Evolutionary conservation across 1,140 invertebrate genomes (phyloP).

Genomic region (Diachasmimorpha longicaudata): DNA sequence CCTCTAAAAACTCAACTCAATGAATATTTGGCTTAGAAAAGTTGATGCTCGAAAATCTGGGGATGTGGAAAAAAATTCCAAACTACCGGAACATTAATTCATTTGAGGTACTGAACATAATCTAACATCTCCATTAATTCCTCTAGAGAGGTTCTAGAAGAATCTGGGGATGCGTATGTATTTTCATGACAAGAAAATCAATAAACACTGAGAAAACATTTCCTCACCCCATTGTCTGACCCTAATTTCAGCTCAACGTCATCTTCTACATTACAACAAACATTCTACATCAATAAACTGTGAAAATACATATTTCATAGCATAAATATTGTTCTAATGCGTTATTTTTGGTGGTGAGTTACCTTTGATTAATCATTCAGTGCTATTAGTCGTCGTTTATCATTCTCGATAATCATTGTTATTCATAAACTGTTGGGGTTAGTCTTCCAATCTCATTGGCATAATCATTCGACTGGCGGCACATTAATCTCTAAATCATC

Average conservation of each 20-base stretch:
- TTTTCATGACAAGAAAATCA: conserved; percentile 6
- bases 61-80: no score
- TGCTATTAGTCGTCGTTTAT: conserved; percentile 23
- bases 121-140: no score
- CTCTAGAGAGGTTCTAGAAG: no score
- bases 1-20: no score
- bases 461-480: neutral
- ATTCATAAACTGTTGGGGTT: neutral
- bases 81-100: no score
- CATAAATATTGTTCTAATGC: neutral
- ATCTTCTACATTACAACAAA: neutral
- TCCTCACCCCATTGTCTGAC: no score
- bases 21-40: no score
- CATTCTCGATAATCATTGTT: neutral
- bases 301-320: neutral
- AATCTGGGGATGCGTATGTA: neutral
- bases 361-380: conserved; percentile 23
- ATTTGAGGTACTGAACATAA: no score
- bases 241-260: no score
- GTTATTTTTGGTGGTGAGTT: conserved; percentile 19
- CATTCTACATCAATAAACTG: neutral
- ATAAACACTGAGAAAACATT: no score
- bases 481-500: neutral
- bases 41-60: no score
- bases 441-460: conserved; percentile 8